phyloP scores from a whole-genome alignment of 2,113 vertebrate species.

The Caranx ignobilis region DNA sequence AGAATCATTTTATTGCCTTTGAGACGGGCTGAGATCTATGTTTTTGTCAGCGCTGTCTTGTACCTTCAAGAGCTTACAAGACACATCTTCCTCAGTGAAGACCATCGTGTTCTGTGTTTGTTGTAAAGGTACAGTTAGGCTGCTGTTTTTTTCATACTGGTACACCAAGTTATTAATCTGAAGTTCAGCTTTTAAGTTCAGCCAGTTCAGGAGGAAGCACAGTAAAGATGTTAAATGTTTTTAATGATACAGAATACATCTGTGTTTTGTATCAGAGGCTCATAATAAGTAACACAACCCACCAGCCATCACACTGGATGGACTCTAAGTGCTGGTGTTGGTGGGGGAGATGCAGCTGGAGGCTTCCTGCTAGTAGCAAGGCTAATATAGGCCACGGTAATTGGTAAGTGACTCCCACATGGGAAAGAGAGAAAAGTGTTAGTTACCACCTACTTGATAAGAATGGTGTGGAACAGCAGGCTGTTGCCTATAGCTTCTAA shows the following conservation, averaged over 20 bases:
- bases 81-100: constrained; percentile 2
- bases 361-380: constrained; percentile 11
- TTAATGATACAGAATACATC: not conserved
- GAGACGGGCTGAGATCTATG: constrained; percentile 5
- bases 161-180: not conserved
- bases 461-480: constrained; percentile 7
- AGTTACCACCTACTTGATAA: constrained; percentile 19
- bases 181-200: not conserved
- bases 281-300: not conserved
- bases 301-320: not conserved
- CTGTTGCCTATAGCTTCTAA: constrained; percentile 27
- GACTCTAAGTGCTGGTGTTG: not conserved
- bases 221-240: not conserved
- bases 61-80: constrained; percentile 18
- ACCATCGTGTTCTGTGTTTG: not conserved
- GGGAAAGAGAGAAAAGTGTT: not conserved
- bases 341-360: not conserved
- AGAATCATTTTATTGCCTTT: constrained; percentile 54
- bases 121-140: not conserved
- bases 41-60: not conserved
- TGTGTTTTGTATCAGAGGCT: not conserved
- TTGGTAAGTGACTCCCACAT: constrained; percentile 38
- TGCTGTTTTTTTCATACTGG: not conserved
- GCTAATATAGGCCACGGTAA: constrained; percentile 32
- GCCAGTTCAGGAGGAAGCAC: not conserved